Evolutionary conservation across 2,888 invertebrate genomes (phyloP), one percentile per base, ranked within the genome.

Genomic region (Bimastos eiseni): DNA sequence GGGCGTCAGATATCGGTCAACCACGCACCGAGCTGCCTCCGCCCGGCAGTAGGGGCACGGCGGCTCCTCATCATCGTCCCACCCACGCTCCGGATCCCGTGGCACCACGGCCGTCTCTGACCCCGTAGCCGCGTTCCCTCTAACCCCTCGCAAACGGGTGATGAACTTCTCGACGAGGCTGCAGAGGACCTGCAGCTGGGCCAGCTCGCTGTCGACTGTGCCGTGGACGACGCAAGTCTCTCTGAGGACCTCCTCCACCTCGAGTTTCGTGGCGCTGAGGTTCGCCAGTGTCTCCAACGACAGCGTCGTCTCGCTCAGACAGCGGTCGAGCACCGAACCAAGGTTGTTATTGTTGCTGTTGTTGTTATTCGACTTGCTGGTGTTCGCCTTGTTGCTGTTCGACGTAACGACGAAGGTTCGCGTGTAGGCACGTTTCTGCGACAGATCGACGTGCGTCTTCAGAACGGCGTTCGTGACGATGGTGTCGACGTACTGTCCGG

Each of bases 401-500:
- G 90, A 84, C 1, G 38, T 84, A 2, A 84, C 90, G n/a, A 86
- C 84, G 41, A 84, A 83, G 38, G 83, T 86, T 19, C 88, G 38
- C 21, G 90, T 34, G 83, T 89, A 89, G 38, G 83, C 55, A 44
- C 44, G 86, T 11, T 91, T 90, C 88, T 91, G 41, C 24, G 83
- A 37, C 34, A 91, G 55, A 30, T 90, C 91, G 30, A 88, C 90
- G 49, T 90, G 91, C 30, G 91, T 91, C 84, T 90, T 89, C 30
- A 91, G 89, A 24, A 91, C 91, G 24, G 91, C 91, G 37, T 91
- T 91, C 13, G 91, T 91, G 55, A 91, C 70, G 90, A 91, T 91
- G n/a, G 90, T 91, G 83, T 91, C 91, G 11, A 91, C 90, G 88
- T 88, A 91, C 49, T 91, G 90, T 13, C 91, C 91, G 38, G 91